phyloP scores from a whole-genome alignment of 2,113 vertebrate species.

The Rhipidura dahli region DNA sequence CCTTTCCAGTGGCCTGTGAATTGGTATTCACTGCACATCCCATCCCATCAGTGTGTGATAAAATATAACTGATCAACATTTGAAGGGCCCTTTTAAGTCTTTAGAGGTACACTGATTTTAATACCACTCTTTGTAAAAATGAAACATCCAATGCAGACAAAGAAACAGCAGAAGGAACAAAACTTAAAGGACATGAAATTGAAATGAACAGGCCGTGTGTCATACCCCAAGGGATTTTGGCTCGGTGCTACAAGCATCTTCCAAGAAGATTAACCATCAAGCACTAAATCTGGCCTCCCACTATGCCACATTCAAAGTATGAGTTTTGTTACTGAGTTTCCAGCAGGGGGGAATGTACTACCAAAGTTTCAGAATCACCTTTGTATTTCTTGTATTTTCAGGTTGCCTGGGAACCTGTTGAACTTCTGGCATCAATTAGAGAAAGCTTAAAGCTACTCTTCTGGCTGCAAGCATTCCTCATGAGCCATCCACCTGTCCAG shows the following conservation, averaged over 20 bases:
- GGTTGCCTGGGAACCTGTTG: conserved; percentile 2
- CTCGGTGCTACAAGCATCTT: neutral
- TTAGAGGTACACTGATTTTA: neutral
- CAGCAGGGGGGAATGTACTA: neutral
- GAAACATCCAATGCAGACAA: neutral
- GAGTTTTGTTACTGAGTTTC: neutral
- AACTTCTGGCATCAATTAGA: conserved; percentile 19
- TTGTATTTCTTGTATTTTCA: neutral
- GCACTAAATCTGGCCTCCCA: neutral
- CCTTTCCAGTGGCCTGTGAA: neutral
- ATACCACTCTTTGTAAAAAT: neutral
- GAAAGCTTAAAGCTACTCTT: neutral
- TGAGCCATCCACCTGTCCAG: neutral
- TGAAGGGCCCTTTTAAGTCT: neutral
- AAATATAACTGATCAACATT: neutral
- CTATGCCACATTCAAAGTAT: neutral
- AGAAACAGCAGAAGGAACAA: neutral
- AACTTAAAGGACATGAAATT: neutral
- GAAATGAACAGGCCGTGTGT: neutral
- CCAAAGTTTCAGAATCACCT: neutral
- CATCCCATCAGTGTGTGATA: too few species aligned
- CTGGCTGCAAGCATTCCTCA: neutral
- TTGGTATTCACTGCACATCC: neutral
- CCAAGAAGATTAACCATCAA: neutral
- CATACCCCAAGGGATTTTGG: neutral